Evolutionary conservation across 2,888 invertebrate species (phyloP), one percentile per base, ranked within the genome.

Genomic region (Torymus tubicola): DNA sequence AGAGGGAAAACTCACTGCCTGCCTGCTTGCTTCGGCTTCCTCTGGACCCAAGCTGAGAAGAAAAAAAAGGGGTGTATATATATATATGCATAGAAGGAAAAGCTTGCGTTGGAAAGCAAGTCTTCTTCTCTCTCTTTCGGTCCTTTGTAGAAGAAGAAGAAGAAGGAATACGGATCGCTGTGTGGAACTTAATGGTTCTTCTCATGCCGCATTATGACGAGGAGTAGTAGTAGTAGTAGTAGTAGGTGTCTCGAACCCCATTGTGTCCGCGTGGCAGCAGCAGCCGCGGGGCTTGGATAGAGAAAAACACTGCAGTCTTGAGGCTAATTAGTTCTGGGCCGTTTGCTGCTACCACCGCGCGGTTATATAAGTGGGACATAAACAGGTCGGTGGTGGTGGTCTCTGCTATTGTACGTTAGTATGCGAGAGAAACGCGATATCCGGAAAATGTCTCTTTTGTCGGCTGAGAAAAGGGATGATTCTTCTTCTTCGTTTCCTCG

Each of bases 181-280:
- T 61, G 21, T 8, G 42, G 88, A 89, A 89, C 90, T 90, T 89
- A 90, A 89, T 50, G 60, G 16, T 18, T 60, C 60, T 68, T 21
- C 21, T 21, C 21, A 2, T 21, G 21, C 21, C 86, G 87, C 88
- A 89, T 89, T 88, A 89, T 87, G 87, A 86, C 87, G 86, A 87
- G 88, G 87, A 87, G 21, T 21, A 21, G 21, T 21, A 21, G 21
- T n/a, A n/a, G n/a, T n/a, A n/a, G n/a, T n/a, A n/a, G n/a, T n/a
- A n/a, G 21, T 21, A 21, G 87, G 42, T 89, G 88, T 89, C 89
- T 90, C 86, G 87, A 88, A 88, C 89, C 89, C 89, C 88, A 89
- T 89, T 89, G 89, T 89, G 83, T 68, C 65, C 65, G 76, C 77
- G 21, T 77, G n/a, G 10, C n/a, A 24, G 24, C 58, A 18, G 10